phyloP scores from a whole-genome alignment of 2,888 invertebrate species.

The Tolmerus cingulatus region DNA sequence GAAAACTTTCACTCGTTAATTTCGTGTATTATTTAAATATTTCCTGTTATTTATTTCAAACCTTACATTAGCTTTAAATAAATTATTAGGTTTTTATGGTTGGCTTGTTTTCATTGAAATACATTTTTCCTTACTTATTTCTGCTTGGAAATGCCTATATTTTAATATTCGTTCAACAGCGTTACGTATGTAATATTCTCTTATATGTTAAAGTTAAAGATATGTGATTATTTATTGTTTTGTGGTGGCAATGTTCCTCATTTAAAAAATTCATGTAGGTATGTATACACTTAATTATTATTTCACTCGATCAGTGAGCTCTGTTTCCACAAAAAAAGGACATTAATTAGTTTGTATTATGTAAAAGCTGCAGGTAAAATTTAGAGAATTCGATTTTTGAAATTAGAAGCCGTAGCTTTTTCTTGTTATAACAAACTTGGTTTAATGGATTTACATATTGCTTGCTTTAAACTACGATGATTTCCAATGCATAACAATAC shows the following conservation, averaged over 20 bases:
- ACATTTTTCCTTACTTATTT: neutral
- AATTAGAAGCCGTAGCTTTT: neutral
- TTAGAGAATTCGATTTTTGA: neutral
- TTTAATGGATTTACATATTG: neutral
- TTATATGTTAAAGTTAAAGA: conserved; percentile 10
- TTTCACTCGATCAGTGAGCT: neutral
- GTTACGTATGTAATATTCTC: neutral
- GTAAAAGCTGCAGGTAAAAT: conserved; percentile 11
- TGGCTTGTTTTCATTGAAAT: neutral
- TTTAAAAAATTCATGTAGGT: neutral
- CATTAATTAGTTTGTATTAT: neutral
- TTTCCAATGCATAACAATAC: neutral
- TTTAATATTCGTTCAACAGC: conserved; percentile 10
- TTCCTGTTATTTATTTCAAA: neutral
- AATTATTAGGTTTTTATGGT: neutral
- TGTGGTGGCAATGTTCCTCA: neutral
- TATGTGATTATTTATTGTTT: conserved; percentile 35
- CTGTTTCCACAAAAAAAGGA: neutral
- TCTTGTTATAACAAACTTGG: neutral
- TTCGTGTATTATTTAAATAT: neutral
- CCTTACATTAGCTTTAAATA: neutral
- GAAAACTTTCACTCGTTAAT: conserved; percentile 18
- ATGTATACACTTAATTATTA: neutral
- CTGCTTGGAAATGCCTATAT: neutral
- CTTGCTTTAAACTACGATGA: neutral